These are phyloP conservation scores for Vanessa tameamea DNA, from an alignment of 1,140 invertebrate genomes.

Conservation along the genomic window DNA sequence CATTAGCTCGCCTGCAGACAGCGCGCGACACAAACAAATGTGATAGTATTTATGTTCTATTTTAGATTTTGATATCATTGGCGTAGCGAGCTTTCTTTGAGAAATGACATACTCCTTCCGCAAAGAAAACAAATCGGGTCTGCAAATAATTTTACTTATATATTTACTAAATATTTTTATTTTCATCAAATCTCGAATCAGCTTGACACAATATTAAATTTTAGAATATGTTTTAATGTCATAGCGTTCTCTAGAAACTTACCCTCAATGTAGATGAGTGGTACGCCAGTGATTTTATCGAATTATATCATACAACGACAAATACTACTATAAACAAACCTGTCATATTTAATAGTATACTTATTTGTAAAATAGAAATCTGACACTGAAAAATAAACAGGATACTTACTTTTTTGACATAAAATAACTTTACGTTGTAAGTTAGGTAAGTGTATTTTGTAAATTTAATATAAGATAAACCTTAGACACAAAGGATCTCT, in stretches of 20 bases:
- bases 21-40: slow-evolving; percentile 12
- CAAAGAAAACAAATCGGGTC: no score
- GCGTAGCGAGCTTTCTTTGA: not conserved
- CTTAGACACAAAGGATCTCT: not conserved
- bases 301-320: not conserved
- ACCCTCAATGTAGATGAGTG: no score
- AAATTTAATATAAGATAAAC: not conserved
- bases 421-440: not conserved
- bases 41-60: slow-evolving; percentile 18
- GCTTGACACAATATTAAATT: not conserved
- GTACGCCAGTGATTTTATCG: not conserved
- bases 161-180: no score
- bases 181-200: no score
- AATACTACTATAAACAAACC: not conserved
- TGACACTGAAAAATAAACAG: no score
- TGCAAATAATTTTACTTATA: not conserved
- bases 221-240: not conserved
- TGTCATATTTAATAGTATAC: not conserved
- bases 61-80: not conserved
- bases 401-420: no score
- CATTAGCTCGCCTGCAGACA: not conserved
- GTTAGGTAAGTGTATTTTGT: not conserved
- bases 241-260: no score
- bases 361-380: no score
- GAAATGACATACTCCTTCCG: no score